Conservation (phyloP, 2,888 invertebrate genomes). For the Poecilobothrus nobilitatus region DNA sequence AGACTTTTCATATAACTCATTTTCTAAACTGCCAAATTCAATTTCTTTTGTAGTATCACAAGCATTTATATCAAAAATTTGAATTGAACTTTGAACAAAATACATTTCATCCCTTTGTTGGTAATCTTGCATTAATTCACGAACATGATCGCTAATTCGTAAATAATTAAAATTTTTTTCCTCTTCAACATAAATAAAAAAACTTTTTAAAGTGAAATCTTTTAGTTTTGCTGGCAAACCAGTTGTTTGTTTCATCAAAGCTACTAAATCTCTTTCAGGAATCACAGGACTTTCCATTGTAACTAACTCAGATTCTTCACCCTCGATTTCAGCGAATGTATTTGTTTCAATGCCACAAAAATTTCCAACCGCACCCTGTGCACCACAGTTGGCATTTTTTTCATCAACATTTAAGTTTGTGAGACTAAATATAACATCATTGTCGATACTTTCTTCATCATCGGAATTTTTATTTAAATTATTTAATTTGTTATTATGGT, state of each 20-base stretch:
- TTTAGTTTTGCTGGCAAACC: constrained; percentile 37
- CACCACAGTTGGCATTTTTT: constrained; percentile 46
- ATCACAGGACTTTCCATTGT: constrained; percentile 66
- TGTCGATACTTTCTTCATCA: constrained; percentile 53
- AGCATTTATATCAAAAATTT: neutral
- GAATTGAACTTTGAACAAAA: constrained; percentile 28
- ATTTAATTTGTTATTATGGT: neutral
- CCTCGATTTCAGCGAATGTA: constrained; percentile 73
- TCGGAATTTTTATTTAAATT: constrained; percentile 39
- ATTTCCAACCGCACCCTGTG: constrained; percentile 30
- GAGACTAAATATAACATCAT: constrained; percentile 50
- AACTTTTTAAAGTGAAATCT: constrained; percentile 45
- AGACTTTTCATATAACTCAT: constrained; percentile 71
- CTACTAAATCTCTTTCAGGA: constrained; percentile 60
- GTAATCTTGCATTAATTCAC: constrained; percentile 55
- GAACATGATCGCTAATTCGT: constrained; percentile 50
- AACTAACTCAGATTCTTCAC: constrained; percentile 68
- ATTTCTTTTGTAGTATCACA: constrained; percentile 20
- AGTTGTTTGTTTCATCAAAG: constrained; percentile 59
- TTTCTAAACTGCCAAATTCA: constrained; percentile 29
- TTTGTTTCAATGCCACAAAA: constrained; percentile 33
- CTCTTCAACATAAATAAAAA: constrained; percentile 55
- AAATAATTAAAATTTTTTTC: constrained; percentile 43
- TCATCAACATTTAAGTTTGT: constrained; percentile 52
- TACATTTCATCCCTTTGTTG: constrained; percentile 46